Conservation (phyloP, 2,113 vertebrate species). For the Patagioenas fasciata region DNA sequence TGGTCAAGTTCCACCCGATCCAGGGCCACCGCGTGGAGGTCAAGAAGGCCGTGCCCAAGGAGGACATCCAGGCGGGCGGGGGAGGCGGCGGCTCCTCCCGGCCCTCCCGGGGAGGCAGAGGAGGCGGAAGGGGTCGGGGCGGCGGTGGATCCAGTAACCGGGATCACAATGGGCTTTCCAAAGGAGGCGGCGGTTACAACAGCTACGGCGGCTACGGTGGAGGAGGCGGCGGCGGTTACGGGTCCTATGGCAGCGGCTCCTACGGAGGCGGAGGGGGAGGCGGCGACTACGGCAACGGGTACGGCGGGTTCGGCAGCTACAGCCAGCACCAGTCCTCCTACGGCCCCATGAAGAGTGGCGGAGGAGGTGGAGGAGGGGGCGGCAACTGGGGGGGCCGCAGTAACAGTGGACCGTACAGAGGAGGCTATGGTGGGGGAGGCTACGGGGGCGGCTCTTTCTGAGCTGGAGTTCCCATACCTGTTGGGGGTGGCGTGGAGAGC, state of each 20-base stretch:
- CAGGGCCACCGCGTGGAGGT: constrained; percentile 93
- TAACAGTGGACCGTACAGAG: constrained; percentile 85
- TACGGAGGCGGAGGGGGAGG: constrained; percentile 79
- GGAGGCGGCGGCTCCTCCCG: background rate
- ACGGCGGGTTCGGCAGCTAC: constrained; percentile 92
- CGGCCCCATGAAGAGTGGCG: constrained; percentile 91
- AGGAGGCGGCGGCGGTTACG: constrained; percentile 71
- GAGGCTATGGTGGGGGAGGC: constrained; percentile 84
- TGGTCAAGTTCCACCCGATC: constrained; percentile 92
- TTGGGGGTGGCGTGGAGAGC: constrained; percentile 43
- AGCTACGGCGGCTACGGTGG: constrained; percentile 85
- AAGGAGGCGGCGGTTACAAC: constrained; percentile 83
- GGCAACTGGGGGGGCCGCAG: constrained; percentile 87
- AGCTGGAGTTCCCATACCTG: constrained; percentile 7
- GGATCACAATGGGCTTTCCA: constrained; percentile 82
- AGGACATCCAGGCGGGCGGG: constrained; percentile 84
- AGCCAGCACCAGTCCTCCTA: constrained; percentile 92
- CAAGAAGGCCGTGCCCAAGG: constrained; percentile 91
- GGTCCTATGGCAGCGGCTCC: constrained; percentile 74
- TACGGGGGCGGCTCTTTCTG: constrained; percentile 79
- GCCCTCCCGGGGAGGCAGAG: constrained; percentile 78
- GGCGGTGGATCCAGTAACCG: constrained; percentile 77
- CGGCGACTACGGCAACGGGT: constrained; percentile 90
- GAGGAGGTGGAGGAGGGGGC: constrained; percentile 84
- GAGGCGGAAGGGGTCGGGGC: constrained; percentile 78